phyloP scores from a whole-genome alignment of 2,113 vertebrate species.

The Mesoclemmys tuberculata region DNA sequence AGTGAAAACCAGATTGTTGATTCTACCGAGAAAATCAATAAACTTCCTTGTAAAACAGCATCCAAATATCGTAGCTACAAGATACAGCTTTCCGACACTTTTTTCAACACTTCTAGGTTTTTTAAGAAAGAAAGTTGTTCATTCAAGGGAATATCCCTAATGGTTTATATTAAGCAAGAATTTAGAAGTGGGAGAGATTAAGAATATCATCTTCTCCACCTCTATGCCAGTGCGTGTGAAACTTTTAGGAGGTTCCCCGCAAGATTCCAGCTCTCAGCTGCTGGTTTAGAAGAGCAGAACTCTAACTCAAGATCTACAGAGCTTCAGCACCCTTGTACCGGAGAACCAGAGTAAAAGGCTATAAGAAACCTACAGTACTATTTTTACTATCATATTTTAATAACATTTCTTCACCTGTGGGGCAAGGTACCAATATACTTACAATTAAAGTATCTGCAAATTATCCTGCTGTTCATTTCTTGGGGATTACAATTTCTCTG shows the following conservation, averaged over 20 bases:
- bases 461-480: conserved; percentile 24
- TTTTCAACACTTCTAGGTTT: background rate
- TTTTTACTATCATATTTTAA: conserved; percentile 23
- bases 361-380: background rate
- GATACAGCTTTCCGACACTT: background rate
- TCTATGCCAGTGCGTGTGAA: background rate
- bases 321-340: background rate
- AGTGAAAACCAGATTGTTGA: background rate
- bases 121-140: background rate
- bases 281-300: background rate
- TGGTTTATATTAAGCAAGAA: background rate
- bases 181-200: background rate
- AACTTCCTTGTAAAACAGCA: background rate
- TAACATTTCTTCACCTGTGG: background rate
- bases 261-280: background rate
- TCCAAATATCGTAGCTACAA: background rate
- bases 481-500: background rate
- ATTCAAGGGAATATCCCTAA: background rate
- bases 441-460: background rate
- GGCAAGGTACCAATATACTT: background rate
- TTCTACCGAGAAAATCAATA: background rate
- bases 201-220: background rate
- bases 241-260: background rate
- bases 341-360: background rate
- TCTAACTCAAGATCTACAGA: background rate